Conservation (phyloP, 2,113 vertebrate genomes). For the mouse (Mus musculus) region DNA sequence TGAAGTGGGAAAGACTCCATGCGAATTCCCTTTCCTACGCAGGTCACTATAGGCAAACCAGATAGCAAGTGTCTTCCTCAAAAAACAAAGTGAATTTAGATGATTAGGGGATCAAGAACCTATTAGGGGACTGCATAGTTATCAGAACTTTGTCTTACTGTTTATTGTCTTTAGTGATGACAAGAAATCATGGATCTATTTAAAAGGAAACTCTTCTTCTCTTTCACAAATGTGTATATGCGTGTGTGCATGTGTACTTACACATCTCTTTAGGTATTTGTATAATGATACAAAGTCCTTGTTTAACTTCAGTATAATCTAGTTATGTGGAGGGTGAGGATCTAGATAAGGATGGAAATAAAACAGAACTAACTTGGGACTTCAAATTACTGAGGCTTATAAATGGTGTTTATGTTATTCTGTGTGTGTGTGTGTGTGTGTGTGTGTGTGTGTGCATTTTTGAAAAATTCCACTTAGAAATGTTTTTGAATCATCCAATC, state of each 20-base stretch:
- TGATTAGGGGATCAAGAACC: background rate
- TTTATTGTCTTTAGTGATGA: background rate
- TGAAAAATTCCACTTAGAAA: background rate
- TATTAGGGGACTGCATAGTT: background rate
- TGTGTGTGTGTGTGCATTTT: background rate
- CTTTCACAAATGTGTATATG: background rate
- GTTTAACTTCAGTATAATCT: conserved; percentile 41
- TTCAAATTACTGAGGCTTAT: background rate
- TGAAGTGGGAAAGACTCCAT: background rate
- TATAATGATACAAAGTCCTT: background rate
- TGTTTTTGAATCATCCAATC: background rate
- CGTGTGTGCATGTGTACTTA: no score
- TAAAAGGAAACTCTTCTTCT: background rate
- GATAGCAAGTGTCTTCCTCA: conserved; percentile 13
- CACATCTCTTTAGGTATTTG: background rate
- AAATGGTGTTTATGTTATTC: background rate
- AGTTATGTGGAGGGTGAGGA: background rate
- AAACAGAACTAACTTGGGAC: background rate
- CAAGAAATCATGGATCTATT: background rate
- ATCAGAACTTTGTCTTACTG: background rate
- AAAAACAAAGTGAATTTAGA: conserved; percentile 22
- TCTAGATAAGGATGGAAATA: background rate
- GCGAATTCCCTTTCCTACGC: background rate
- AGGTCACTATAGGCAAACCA: background rate
- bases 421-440: background rate